A percentile compares a stretch with the other conserved stretches of the same genome.
Evolutionary conservation across 2,888 invertebrate species (phyloP).

Genomic region (Hemaris fuciformis): DNA sequence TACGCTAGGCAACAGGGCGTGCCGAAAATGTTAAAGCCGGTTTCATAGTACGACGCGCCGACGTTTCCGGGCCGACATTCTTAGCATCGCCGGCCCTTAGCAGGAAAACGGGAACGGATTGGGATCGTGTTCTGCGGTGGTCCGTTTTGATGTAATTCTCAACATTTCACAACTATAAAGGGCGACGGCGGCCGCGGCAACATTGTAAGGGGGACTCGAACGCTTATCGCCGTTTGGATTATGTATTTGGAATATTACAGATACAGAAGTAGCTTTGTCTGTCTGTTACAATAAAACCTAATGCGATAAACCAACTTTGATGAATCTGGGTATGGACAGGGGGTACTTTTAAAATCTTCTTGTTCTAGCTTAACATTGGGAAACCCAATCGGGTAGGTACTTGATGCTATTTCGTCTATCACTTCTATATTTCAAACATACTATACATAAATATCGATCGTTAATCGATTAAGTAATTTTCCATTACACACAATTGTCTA

Average conservation of each 20-base stretch:
- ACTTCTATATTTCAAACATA: too few species aligned
- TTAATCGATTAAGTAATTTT: too few species aligned
- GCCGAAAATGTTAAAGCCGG: conserved; percentile 20
- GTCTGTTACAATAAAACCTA: too few species aligned
- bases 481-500: too few species aligned
- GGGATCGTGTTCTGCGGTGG: not conserved
- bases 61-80: conserved; percentile 16
- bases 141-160: conserved; percentile 2
- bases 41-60: conserved; percentile 11
- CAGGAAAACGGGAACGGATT: not conserved
- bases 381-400: too few species aligned
- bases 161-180: not conserved
- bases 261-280: too few species aligned
- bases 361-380: too few species aligned
- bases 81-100: conserved; percentile 7
- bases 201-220: conserved; percentile 6
- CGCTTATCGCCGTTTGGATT: not conserved
- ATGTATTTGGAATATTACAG: not conserved
- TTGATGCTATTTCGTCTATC: too few species aligned
- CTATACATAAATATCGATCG: too few species aligned
- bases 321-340: too few species aligned
- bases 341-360: too few species aligned
- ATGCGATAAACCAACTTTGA: too few species aligned
- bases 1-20: conserved; percentile 38
- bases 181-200: not conserved